These are phyloP conservation scores for Melopsittacus undulatus DNA, from an alignment of 2,797 vertebrate genomes.

Conservation along the genomic window DNA sequence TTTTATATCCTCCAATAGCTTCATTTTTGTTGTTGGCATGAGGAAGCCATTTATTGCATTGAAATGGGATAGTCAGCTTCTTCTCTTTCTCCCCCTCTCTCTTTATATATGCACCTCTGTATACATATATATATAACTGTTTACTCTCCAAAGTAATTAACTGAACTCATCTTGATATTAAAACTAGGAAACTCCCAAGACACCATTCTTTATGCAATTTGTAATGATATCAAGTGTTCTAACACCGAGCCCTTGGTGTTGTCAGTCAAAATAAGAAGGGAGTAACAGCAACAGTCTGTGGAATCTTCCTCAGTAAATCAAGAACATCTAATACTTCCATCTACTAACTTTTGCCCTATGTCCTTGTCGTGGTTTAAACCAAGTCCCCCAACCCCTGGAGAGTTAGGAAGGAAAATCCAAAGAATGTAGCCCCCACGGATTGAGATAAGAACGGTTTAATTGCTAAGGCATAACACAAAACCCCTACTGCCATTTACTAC, in stretches of 20 bases:
- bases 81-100: not conserved
- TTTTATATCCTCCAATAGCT: constrained; percentile 2
- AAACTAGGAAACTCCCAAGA: not conserved
- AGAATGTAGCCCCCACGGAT: too few relatives aligned
- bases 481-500: too few relatives aligned
- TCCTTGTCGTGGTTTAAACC: too few relatives aligned
- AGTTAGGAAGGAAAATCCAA: too few relatives aligned
- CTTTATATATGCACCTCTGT: not conserved
- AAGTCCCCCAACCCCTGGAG: too few relatives aligned
- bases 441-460: too few relatives aligned
- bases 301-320: not conserved
- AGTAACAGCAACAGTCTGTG: not conserved
- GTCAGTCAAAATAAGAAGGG: not conserved
- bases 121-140: not conserved
- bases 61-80: not conserved
- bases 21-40: not conserved
- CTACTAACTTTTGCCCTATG: not conserved
- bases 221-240: not conserved
- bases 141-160: constrained; percentile 12
- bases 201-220: not conserved
- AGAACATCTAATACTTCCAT: not conserved
- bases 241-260: not conserved
- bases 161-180: not conserved
- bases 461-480: too few relatives aligned
- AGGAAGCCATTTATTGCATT: constrained; percentile 16